Evolutionary conservation across 1,140 invertebrate genomes (phyloP), one percentile per base, ranked within the genome.

Genomic region (Pseudomyrmex sp.): DNA sequence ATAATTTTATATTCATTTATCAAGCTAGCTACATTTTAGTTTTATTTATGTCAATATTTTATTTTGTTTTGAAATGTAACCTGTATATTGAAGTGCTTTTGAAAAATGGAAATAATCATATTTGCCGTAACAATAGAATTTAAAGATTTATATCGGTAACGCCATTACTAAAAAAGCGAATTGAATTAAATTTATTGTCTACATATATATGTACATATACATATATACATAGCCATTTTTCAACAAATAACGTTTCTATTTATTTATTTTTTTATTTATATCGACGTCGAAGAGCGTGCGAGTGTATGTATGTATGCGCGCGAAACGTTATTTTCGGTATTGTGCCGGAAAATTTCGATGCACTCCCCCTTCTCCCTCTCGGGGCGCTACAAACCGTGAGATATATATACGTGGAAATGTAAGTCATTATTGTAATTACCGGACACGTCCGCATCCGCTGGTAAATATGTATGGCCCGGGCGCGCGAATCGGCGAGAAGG

Each of bases 371-470:
- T 35, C 35, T 7, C 5, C 5, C 35, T 35, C 5, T 35, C 5
- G 35, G 35, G 18, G 20, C 5, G 44, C 20, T 48, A 48, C 18
- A 76, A 66, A 77, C 35, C 18, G 1, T 46, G 10, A 48, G 65
- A 79, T 46, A 58, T 46, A 10, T 61, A 58, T 0, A 79, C 20
- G 13, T 48, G 65, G 18, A 70, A 79, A 70, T 79, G 23, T 80
- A 70, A 79, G 76, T 79, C 26, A 80, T 79, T 59, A 79, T 70
- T 59, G 23, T 80, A 70, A 80, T 80, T 70, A 80, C 66, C 66
- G 35, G 65, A 68, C 15, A 69, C 44, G 48, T 20, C 23, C 52
- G 10, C 15, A 70, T 72, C 50, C 44, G 13, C n/a, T 72, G 44
- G 44, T 66, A 70, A 80, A 80, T 59, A 80, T 80, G 54, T 26